A percentile compares a stretch with the other conserved stretches of the same genome.
Conservation (phyloP, 2,113 vertebrate species). For the Hystrix brachyura region DNA sequence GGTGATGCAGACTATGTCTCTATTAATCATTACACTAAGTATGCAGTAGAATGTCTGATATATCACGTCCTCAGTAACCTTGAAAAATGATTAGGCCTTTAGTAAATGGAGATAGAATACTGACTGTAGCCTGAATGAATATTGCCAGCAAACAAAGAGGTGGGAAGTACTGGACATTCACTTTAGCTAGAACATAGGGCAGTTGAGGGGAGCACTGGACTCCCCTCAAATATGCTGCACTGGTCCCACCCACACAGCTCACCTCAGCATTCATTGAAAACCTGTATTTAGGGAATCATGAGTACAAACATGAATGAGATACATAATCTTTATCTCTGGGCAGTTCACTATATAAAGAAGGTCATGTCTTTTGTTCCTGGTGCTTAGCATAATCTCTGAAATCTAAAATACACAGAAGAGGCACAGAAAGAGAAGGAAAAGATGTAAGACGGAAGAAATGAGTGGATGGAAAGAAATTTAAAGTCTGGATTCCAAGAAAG, state of each 20-base stretch:
- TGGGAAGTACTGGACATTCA: neutral
- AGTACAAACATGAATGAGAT: neutral
- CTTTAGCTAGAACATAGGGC: neutral
- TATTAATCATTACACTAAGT: neutral
- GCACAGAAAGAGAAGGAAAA: neutral
- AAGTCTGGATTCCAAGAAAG: neutral
- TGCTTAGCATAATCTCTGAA: constrained; percentile 1
- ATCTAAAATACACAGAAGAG: constrained; percentile 1
- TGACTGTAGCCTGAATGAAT: neutral
- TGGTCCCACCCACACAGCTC: neutral
- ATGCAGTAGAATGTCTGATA: neutral
- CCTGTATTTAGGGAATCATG: neutral
- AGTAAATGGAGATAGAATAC: neutral
- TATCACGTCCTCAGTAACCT: neutral
- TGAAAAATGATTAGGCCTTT: neutral
- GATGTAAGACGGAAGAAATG: neutral
- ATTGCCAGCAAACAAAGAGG: neutral
- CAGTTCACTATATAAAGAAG: neutral
- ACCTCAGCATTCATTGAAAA: neutral
- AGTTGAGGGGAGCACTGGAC: neutral
- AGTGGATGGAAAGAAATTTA: neutral
- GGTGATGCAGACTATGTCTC: neutral
- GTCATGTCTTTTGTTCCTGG: neutral
- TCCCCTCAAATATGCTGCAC: neutral
- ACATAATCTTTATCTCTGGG: neutral